Base-by-base conservation (phyloP, 2,888 invertebrate species). In the Eilema sororculum region DNA sequence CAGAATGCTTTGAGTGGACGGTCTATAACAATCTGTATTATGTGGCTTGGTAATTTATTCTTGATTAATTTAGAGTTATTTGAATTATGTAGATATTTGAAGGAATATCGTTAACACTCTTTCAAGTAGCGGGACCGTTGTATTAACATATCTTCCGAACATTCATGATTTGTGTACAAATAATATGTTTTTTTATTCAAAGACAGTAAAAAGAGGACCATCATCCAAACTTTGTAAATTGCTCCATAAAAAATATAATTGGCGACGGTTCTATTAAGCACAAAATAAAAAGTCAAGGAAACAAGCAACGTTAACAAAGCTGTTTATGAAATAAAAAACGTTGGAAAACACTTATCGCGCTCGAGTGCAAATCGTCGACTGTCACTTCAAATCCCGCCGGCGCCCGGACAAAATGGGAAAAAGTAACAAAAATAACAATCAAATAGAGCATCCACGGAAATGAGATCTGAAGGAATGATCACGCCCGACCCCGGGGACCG, bases 391-490 rank as follows among this genome's bases (percentile, higher is more conserved):
- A 92, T 93, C 90, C 87, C 90, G 89, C 83, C 81, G 89, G 87
- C 89, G 87, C 85, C 87, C 84, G 87, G 87, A 90, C 89, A 89
- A 89, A 92, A 91, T 89, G 89, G 90, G 89, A 91, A 90, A 90
- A 93, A 93, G 93, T 90, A 91, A 93, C 93, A 94, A 93, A 95
- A 95, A 95, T 94, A 95, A 95, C 95, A 95, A 95, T 95, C 95
- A 94, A 94, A 92, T 91, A 93, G 93, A 94, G 90, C 94, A 94
- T 94, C 91, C 92, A 86, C 90, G 93, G 93, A 94, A 95, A 95
- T 94, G 94, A 95, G 95, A 94, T 95, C 94, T 90, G 92, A 93
- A 93, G 92, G 92, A 94, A 93, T 93, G 93, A 95, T 95, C 94
- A 90, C 93, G 89, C 89, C 85, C 93, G 92, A 91, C 95, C 95